Evolutionary conservation across 2,113 vertebrate genomes (phyloP).

Genomic region (Indicator indicator): DNA sequence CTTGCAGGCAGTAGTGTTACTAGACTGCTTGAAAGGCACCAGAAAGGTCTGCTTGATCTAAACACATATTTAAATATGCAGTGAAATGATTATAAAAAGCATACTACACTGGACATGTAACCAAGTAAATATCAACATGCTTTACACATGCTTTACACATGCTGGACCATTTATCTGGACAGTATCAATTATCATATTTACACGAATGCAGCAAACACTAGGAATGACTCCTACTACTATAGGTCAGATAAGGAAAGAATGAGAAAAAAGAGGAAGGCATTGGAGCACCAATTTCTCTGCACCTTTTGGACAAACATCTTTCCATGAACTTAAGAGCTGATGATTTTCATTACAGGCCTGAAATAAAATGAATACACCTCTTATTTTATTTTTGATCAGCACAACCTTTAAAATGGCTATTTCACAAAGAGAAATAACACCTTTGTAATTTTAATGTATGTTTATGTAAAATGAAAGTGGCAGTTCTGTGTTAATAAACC

Average conservation of each 20-base stretch:
- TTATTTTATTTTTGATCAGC: background rate
- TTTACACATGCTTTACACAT: background rate
- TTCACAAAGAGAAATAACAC: slow-evolving; percentile 60
- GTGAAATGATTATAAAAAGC: background rate
- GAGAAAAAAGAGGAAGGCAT: background rate
- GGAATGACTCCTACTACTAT: slow-evolving; percentile 1
- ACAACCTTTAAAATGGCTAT: slow-evolving; percentile 48
- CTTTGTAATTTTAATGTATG: slow-evolving; percentile 69
- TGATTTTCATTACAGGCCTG: background rate
- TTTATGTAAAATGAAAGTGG: slow-evolving; percentile 68
- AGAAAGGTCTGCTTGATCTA: background rate
- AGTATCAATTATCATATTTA: background rate
- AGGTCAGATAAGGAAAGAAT: background rate
- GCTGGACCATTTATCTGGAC: background rate
- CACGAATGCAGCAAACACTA: background rate
- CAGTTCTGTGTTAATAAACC: slow-evolving; percentile 73
- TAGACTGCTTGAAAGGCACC: background rate
- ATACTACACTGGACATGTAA: background rate
- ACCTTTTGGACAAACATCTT: slow-evolving; percentile 32
- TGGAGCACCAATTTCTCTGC: background rate
- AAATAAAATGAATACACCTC: background rate
- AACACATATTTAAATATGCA: background rate
- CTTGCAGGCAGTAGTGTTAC: background rate
- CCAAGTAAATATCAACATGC: slow-evolving; percentile 19
- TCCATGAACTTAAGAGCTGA: background rate